A percentile compares a stretch with the other conserved stretches of the same genome.
Evolutionary conservation across 1,140 invertebrate genomes (phyloP).

Genomic region (Drosophila grimshawi): DNA sequence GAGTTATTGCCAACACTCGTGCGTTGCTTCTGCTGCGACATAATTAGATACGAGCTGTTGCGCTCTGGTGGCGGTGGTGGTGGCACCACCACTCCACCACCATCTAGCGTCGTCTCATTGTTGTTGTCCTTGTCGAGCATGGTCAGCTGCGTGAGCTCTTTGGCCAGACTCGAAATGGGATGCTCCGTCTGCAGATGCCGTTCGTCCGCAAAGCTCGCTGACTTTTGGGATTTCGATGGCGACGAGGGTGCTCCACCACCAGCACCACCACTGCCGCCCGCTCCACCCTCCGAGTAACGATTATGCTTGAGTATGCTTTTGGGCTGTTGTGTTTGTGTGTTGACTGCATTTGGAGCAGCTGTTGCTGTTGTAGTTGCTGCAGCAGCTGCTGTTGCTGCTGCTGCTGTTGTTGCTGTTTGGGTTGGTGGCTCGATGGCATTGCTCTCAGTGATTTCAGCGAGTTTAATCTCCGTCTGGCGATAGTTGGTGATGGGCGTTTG

Average conservation of each 20-base stretch:
- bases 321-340: conserved; percentile 60
- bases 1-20: conserved; percentile 38
- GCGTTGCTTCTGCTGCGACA: conserved; percentile 87
- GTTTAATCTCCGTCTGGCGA: conserved; percentile 80
- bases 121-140: conserved; percentile 70
- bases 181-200: conserved; percentile 80
- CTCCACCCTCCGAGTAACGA: conserved; percentile 71
- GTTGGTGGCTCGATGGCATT: conserved; percentile 37
- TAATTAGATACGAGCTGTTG: conserved; percentile 92
- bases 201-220: conserved; percentile 82
- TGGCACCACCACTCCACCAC: conserved; percentile 59
- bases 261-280: conserved; percentile 38
- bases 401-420: conserved; percentile 13
- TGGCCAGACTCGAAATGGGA: conserved; percentile 74
- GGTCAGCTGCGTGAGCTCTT: conserved; percentile 68
- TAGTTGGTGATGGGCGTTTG: conserved; percentile 78
- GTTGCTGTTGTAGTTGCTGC: conserved; percentile 7
- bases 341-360: conserved; percentile 23
- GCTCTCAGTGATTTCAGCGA: conserved; percentile 67
- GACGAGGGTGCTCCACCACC: conserved; percentile 70
- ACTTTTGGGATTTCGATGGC: conserved; percentile 83
- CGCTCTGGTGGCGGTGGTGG: conserved; percentile 91
- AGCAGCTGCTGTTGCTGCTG: conserved; percentile 11
- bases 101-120: conserved; percentile 55
- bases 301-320: conserved; percentile 84